Base-by-base conservation (phyloP, 2,113 vertebrate species). In the Labrus mixtus region DNA sequence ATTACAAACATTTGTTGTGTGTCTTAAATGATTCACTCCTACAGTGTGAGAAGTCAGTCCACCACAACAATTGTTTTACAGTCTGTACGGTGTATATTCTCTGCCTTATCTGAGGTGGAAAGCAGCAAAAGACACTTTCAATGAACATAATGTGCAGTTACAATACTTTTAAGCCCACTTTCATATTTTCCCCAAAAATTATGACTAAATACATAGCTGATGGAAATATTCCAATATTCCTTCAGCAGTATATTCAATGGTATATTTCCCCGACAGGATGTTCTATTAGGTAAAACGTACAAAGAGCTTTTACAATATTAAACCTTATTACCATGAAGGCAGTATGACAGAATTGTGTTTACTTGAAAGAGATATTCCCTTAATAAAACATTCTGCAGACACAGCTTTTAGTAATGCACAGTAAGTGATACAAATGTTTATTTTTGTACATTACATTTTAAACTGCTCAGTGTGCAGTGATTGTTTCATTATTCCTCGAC, bases 401-500 rank as follows among this genome's bases (percentile, higher is more conserved):
- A 62, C 48, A 19, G 19, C 54, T 77, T 41, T 63, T 53, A 39
- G 17, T 58, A 56, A 61, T 20, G 37, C 46, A 3, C 43, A 56
- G 25, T 56, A 54, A 53, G 23, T 8, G 6, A 33, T 33, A 33
- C 29, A 33, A 33, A 33, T 81, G 56, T 85, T 81, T 85, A 71
- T 81, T 86, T 86, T 68, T 68, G 64, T 50, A 63, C 65, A 79
- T 81, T 64, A 82, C 78, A 70, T 80, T 69, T 78, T 45, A 64
- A 78, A 75, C 70, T 65, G 53, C 83, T 84, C 48, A 51, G 43
- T 64, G 46, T 46, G 62, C 61, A 9, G 43, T 36, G 69, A 80
- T 81, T 80, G 57, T 86, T 89, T 86, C 82, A 82, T 87, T 84
- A 83, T 64, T 56, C 29, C 37, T 56, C 81, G 84, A 86, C 79